Evolutionary conservation across 2,797 vertebrate species (phyloP).

Genomic region (Brachyrhaphis roseni): DNA sequence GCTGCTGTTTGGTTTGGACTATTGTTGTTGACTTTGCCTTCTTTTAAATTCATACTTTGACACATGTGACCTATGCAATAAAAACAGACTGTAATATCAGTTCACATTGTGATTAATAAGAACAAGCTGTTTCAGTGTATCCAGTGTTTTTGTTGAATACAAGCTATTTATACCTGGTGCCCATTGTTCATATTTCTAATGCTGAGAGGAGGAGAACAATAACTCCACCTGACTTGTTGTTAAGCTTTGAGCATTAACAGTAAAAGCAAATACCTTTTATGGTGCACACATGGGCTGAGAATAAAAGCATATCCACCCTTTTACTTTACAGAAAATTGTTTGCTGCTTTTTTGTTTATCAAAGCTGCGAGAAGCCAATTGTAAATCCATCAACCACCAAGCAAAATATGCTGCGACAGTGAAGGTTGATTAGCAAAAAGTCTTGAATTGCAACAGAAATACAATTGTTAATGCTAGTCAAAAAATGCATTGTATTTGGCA

Average conservation of each 20-base stretch:
- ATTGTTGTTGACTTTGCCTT: conserved; percentile 51
- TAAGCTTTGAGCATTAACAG: conserved; percentile 29
- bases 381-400: conserved; percentile 45
- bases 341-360: conserved; percentile 43
- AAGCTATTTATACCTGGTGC: conserved; percentile 15
- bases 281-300: conserved; percentile 34
- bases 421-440: conserved; percentile 42
- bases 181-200: conserved; percentile 25
- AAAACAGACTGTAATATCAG: conserved; percentile 7
- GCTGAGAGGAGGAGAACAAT: conserved; percentile 27
- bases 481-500: not conserved
- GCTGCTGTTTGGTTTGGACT: conserved; percentile 53
- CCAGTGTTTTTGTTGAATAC: conserved; percentile 9
- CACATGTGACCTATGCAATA: conserved; percentile 10
- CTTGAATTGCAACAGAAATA: conserved; percentile 36
- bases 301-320: conserved; percentile 48
- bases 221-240: conserved; percentile 27
- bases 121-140: conserved; percentile 17
- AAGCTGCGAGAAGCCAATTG: conserved; percentile 32
- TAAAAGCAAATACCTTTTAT: conserved; percentile 44
- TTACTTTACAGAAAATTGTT: conserved; percentile 37
- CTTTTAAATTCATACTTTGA: conserved; percentile 22
- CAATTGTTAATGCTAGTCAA: conserved; percentile 7
- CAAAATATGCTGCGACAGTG: conserved; percentile 38
- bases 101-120: conserved; percentile 17